Conservation (phyloP, 2,888 invertebrate species). For the Temnothorax unifasciatus region DNA sequence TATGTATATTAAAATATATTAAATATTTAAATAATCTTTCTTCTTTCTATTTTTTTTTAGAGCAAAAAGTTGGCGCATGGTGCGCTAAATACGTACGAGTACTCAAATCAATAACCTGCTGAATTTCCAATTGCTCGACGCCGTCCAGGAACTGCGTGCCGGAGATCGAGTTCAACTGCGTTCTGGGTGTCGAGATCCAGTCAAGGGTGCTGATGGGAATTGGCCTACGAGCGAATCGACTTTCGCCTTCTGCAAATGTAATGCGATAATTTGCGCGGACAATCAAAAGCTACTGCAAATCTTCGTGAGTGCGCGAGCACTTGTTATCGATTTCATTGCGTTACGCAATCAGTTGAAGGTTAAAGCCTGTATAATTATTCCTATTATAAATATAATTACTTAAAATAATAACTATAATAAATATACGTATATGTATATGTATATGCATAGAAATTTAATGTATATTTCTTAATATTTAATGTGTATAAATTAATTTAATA, state of each 20-base stretch:
- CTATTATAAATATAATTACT: not conserved
- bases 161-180: conserved; percentile 89
- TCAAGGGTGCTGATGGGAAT: conserved; percentile 89
- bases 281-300: conserved; percentile 2
- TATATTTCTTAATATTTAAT: not conserved
- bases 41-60: not conserved
- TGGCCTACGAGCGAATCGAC: conserved; percentile 76
- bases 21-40: not conserved
- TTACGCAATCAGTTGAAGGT: not conserved
- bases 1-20: not conserved
- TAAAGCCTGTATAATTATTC: not conserved
- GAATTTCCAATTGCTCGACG: conserved; percentile 90
- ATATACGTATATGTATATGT: not conserved
- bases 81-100: conserved; percentile 88
- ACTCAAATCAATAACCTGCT: conserved; percentile 93
- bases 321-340: not conserved
- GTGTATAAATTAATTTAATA: not conserved
- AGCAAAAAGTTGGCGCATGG: not conserved
- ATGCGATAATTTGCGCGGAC: not conserved
- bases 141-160: conserved; percentile 92
- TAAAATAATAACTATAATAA: not conserved
- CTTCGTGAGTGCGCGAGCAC: conserved; percentile 22
- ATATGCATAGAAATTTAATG: not conserved
- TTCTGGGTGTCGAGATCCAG: conserved; percentile 88
- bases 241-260: conserved; percentile 23